Conservation (phyloP, 2,888 invertebrate species). For the Eretmocerus hayati region DNA sequence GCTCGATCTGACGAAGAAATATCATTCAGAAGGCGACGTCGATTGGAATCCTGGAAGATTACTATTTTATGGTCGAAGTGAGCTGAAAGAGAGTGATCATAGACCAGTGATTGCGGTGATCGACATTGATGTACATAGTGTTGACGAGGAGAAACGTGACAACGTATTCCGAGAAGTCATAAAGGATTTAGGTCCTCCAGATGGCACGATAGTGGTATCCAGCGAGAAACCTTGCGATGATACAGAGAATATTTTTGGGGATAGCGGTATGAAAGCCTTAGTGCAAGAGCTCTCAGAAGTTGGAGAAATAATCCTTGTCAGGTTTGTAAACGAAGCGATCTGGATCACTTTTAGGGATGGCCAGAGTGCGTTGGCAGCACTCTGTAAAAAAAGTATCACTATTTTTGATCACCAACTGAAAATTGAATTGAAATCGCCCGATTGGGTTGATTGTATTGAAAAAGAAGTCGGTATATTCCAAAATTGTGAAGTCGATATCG, state of each 20-base stretch:
- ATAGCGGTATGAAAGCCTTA: slow-evolving; percentile 70
- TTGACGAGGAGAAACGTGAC: slow-evolving; percentile 70
- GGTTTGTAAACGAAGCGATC: slow-evolving; percentile 83
- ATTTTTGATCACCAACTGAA: slow-evolving; percentile 59
- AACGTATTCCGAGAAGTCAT: slow-evolving; percentile 79
- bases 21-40: slow-evolving; percentile 28
- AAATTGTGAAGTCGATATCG: too few relatives aligned
- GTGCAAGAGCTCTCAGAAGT: slow-evolving; percentile 75
- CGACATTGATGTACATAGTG: slow-evolving; percentile 77
- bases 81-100: slow-evolving; percentile 96
- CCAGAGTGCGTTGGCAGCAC: slow-evolving; percentile 74
- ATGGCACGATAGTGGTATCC: slow-evolving; percentile 82
- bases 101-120: slow-evolving; percentile 90
- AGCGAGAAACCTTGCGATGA: slow-evolving; percentile 51
- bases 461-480: slow-evolving; percentile 78
- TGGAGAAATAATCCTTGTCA: slow-evolving; percentile 84
- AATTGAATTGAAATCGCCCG: slow-evolving; percentile 71
- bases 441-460: slow-evolving; percentile 78
- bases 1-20: too few relatives aligned
- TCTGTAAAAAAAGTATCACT: slow-evolving; percentile 47
- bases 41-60: slow-evolving; percentile 74
- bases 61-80: slow-evolving; percentile 85
- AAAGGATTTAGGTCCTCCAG: slow-evolving; percentile 84
- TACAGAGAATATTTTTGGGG: slow-evolving; percentile 63
- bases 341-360: slow-evolving; percentile 91